Base-by-base conservation (phyloP, 1,140 invertebrate species). In the Thrips palmi region DNA sequence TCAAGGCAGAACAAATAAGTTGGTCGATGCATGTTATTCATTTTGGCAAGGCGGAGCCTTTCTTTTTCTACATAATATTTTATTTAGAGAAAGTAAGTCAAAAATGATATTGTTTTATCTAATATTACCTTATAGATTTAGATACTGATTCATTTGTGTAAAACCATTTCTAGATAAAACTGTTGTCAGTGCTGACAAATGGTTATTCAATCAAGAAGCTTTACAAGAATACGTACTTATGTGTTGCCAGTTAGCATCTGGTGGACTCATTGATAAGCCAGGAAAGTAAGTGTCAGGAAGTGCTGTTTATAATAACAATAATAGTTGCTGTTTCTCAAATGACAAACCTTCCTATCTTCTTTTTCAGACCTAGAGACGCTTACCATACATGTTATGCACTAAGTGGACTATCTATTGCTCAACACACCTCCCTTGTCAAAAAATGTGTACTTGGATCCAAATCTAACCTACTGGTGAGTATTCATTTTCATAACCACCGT, bases 21-120 rank as follows among this genome's bases (percentile, higher is more conserved):
- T 97, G 37, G 93, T 98, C 1, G 94, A 99, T 66, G 82, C 83
- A 5, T 99, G 94, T 61, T 99, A 99, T 57, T 93, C 88, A 2
- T 98, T 97, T 64, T 98, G 94, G 94, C 87, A 93, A 63, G 89
- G 87, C 19, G 91, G 79, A 21, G 69, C 76, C 24, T 88, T 97
- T 55, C 83, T 87, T 25, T 51, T 82, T 1, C 67, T 86, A 5
- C 67, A 78, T 44, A 60, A 63, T 24, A 59, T 70, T 28, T 53
- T 80, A 19, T 49, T 52, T 10, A 56, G 57, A 39, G 52, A 63
- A 49, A 63, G 62, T 53, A 57, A 52, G 47, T 33, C 5, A 27
- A 12, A 25, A 39, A 8, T 18, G 11, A 1, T 12, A 21, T 23
- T 25, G 15, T 35, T 8, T 23, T 31, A 20, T 35, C 29, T 14